These are phyloP conservation scores for Sebastes variabilis DNA, from an alignment of 2,797 vertebrate genomes.

Conservation along the genomic window DNA sequence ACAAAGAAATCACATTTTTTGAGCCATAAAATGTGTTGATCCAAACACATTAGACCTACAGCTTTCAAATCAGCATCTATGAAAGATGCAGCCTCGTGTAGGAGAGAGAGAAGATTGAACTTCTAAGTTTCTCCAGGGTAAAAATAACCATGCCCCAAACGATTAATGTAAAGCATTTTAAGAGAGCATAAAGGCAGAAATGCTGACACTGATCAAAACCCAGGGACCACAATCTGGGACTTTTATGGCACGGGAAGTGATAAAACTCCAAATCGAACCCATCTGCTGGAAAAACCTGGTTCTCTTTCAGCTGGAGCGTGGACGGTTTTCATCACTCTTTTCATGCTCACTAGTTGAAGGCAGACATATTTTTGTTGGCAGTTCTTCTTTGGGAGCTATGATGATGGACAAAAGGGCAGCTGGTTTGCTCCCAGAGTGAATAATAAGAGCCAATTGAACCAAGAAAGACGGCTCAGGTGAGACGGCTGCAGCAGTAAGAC, in stretches of 20 bases:
- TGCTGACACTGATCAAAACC: slow-evolving; percentile 74
- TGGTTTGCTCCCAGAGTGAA: slow-evolving; percentile 14
- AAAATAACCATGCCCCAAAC: slow-evolving; percentile 20
- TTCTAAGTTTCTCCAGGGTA: slow-evolving; percentile 15
- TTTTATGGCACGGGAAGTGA: slow-evolving; percentile 82
- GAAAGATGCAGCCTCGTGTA: neutral
- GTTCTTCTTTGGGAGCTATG: slow-evolving; percentile 36
- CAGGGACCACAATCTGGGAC: slow-evolving; percentile 65
- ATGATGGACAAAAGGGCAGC: slow-evolving; percentile 39
- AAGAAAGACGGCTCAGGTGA: slow-evolving; percentile 4
- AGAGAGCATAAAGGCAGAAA: slow-evolving; percentile 64
- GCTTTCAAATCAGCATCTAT: slow-evolving; percentile 10
- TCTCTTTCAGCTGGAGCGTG: slow-evolving; percentile 42
- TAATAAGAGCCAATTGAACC: slow-evolving; percentile 30
- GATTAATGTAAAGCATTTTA: slow-evolving; percentile 61
- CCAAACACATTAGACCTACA: neutral
- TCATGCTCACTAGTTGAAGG: slow-evolving; percentile 24
- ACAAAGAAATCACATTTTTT: neutral
- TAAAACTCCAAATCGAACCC: slow-evolving; percentile 82
- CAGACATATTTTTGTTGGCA: slow-evolving; percentile 38
- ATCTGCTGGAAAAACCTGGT: slow-evolving; percentile 75
- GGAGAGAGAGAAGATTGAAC: neutral
- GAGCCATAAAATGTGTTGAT: neutral
- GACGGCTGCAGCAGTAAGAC: neutral
- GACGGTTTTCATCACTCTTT: slow-evolving; percentile 40